Evolutionary conservation across 2,797 vertebrate genomes (phyloP).

Genomic region (Pantherophis alleghaniensis): DNA sequence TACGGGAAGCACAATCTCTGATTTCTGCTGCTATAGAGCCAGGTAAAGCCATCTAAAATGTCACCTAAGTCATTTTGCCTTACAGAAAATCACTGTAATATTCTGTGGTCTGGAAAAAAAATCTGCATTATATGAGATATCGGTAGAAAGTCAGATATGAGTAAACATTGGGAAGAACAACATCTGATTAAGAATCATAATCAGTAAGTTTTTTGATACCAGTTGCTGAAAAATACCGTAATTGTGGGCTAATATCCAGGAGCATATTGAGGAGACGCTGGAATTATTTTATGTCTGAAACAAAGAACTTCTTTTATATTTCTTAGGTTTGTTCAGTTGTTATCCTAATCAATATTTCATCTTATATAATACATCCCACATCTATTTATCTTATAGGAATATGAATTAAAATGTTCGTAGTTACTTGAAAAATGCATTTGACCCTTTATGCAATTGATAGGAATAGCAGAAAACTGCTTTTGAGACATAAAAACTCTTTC

Average conservation of each 20-base stretch:
- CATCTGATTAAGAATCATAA: background rate
- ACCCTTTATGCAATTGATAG: background rate
- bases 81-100: background rate
- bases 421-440: background rate
- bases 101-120: background rate
- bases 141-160: background rate
- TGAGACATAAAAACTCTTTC: background rate
- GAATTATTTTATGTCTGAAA: background rate
- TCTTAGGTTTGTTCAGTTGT: background rate
- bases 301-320: background rate
- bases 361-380: background rate
- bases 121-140: background rate
- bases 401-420: background rate
- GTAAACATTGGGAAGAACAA: background rate
- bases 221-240: background rate
- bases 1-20: slow-evolving; percentile 94
- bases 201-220: background rate
- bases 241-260: background rate
- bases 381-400: background rate
- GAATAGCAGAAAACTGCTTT: background rate
- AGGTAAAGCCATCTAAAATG: slow-evolving; percentile 69
- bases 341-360: background rate
- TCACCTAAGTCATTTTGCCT: background rate
- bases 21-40: slow-evolving; percentile 98
- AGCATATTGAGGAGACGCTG: background rate